phyloP scores from a whole-genome alignment of 2,113 vertebrate genomes.

The Takifugu bimaculatus region DNA sequence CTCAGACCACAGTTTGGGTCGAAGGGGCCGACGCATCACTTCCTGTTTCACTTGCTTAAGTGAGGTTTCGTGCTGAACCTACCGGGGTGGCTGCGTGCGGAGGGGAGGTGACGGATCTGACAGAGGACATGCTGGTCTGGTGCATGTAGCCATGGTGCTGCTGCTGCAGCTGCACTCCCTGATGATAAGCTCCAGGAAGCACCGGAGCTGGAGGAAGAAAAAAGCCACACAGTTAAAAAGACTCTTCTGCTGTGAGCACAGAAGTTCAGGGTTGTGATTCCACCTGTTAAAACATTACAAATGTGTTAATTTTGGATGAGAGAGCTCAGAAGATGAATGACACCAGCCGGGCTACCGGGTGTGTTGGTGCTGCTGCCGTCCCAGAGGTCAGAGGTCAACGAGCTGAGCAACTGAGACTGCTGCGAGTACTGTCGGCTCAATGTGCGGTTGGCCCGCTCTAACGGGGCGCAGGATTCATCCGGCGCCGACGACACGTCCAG shows the following conservation, averaged over 20 bases:
- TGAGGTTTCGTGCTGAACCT: neutral
- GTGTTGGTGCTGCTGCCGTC: conserved; percentile 69
- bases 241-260: conserved; percentile 3
- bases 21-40: neutral
- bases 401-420: conserved; percentile 77
- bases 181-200: conserved; percentile 87
- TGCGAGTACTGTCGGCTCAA: conserved; percentile 77
- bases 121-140: conserved; percentile 87
- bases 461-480: conserved; percentile 5
- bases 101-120: conserved; percentile 85
- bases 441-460: conserved; percentile 78
- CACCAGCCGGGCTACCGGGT: conserved; percentile 29
- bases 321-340: neutral
- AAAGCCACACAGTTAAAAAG: neutral
- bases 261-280: neutral
- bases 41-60: neutral
- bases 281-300: neutral
- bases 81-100: conserved; percentile 83
- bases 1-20: too few relatives aligned
- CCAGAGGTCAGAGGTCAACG: conserved; percentile 85
- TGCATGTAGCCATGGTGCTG: conserved; percentile 91
- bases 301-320: neutral
- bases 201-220: conserved; percentile 76
- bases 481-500: neutral
- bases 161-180: conserved; percentile 77